Conservation (phyloP, 2,888 invertebrate genomes). For the Luperina testacea region DNA sequence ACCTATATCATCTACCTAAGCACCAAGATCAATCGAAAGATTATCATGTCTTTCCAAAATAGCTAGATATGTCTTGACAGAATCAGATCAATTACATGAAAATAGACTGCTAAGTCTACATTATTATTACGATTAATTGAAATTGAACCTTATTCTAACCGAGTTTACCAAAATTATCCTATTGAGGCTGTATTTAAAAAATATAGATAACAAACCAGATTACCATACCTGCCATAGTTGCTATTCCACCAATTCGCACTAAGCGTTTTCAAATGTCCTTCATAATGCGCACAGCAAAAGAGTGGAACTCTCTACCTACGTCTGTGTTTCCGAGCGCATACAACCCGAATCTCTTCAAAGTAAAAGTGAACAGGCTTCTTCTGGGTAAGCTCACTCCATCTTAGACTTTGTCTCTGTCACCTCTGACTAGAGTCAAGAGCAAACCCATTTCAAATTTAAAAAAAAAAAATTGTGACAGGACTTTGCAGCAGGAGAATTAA, state of each 20-base stretch:
- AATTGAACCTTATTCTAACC: background rate
- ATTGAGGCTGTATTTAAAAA: background rate
- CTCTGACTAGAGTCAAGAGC: too few relatives aligned
- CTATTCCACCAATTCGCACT: too few relatives aligned
- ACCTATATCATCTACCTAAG: slow-evolving; percentile 1
- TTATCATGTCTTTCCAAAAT: background rate
- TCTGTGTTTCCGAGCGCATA: too few relatives aligned
- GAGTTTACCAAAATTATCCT: background rate
- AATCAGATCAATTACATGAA: slow-evolving; percentile 8
- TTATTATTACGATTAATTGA: background rate
- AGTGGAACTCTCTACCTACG: too few relatives aligned
- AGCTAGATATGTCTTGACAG: background rate
- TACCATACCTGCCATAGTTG: too few relatives aligned
- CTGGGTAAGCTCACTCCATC: too few relatives aligned
- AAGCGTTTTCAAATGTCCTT: too few relatives aligned
- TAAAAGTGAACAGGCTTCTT: too few relatives aligned
- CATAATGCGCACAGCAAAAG: too few relatives aligned
- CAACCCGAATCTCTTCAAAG: too few relatives aligned
- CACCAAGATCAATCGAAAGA: slow-evolving; percentile 29
- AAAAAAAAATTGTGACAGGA: background rate
- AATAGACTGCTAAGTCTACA: background rate
- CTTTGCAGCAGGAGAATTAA: background rate
- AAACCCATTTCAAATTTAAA: too few relatives aligned
- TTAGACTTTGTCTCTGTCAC: too few relatives aligned
- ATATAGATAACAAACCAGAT: background rate